Conservation (phyloP, 2,888 invertebrate genomes). For the Microctonus hyperodae region DNA sequence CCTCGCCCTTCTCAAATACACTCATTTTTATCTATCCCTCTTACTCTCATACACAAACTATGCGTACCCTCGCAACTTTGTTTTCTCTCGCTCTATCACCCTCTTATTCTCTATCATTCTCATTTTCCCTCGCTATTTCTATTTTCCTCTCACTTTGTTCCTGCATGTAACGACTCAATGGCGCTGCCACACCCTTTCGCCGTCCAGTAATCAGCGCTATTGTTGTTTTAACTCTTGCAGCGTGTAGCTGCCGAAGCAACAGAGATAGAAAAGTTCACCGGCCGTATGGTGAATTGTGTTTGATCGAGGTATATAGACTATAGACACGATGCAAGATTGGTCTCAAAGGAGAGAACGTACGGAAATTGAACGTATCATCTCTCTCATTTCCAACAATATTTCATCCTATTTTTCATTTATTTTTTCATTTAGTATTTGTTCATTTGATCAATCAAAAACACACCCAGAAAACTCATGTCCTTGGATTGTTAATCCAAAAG, state of each 20-base stretch:
- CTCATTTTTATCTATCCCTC: constrained; percentile 21
- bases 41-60: constrained; percentile 14
- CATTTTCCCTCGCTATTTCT: constrained; percentile 27
- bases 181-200: constrained; percentile 62
- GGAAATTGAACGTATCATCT: not conserved
- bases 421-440: not conserved
- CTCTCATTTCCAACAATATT: not conserved
- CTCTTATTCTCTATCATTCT: constrained; percentile 32
- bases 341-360: not conserved
- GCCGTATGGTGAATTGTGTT: constrained; percentile 2
- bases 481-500: no score
- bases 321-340: not conserved
- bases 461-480: no score
- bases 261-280: constrained; percentile 12
- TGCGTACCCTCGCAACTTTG: constrained; percentile 16
- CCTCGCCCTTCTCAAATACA: constrained; percentile 23
- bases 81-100: constrained; percentile 34
- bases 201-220: constrained; percentile 62
- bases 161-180: constrained; percentile 62
- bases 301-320: constrained; percentile 5
- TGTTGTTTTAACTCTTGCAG: constrained; percentile 56
- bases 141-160: constrained; percentile 50
- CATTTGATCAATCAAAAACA: not conserved
- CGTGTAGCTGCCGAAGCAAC: constrained; percentile 34
- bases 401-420: constrained; percentile 6